Conservation (phyloP, 2,797 vertebrate species). For the Poeciliopsis paucimaculata region DNA sequence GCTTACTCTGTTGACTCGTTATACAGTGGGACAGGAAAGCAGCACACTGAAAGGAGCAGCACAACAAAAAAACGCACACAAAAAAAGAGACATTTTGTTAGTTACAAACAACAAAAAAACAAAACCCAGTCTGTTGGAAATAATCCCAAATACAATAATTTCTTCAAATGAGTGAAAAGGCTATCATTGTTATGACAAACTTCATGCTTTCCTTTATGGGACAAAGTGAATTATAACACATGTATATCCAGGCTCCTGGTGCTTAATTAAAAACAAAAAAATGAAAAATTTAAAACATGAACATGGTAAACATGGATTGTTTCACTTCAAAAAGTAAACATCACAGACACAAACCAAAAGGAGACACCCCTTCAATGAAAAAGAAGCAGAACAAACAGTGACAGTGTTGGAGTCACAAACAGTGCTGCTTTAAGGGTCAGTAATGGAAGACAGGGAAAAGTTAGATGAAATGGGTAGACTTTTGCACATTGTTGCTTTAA, state of each 20-base stretch:
- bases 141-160: conserved; percentile 20
- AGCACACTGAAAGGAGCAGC: conserved; percentile 14
- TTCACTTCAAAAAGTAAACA: conserved; percentile 16
- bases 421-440: conserved; percentile 48
- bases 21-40: conserved; percentile 3
- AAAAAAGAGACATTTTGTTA: conserved; percentile 61
- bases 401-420: conserved; percentile 12
- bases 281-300: too few species aligned
- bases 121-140: conserved; percentile 43
- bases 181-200: conserved; percentile 44
- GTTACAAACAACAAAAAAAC: conserved; percentile 57
- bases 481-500: conserved; percentile 30
- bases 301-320: background rate
- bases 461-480: conserved; percentile 29
- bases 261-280: conserved; percentile 50
- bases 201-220: conserved; percentile 46
- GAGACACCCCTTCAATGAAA: conserved; percentile 46
- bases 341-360: conserved; percentile 13
- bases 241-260: conserved; percentile 19
- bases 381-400: conserved; percentile 26
- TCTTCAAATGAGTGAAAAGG: conserved; percentile 32
- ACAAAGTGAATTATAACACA: conserved; percentile 49
- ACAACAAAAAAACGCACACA: conserved; percentile 41
- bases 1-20: background rate
- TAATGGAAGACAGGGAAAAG: conserved; percentile 30